phyloP scores from a whole-genome alignment of 2,888 invertebrate genomes.

The Cancer borealis region DNA sequence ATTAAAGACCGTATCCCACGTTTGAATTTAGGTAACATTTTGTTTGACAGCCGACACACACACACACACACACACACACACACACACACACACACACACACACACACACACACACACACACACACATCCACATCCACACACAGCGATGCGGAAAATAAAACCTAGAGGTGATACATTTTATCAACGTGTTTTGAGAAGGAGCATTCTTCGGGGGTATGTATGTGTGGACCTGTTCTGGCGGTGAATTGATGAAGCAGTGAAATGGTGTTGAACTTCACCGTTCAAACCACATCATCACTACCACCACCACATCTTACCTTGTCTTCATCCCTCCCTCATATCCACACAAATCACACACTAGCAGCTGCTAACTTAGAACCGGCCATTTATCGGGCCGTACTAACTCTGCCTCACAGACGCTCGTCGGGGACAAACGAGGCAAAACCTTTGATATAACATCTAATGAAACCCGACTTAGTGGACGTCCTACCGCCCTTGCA shows the following conservation, averaged over 20 bases:
- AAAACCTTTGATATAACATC: slow-evolving; percentile 33
- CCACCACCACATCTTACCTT: background rate
- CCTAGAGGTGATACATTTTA: background rate
- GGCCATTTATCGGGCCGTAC: slow-evolving; percentile 2
- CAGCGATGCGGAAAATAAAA: too few species aligned
- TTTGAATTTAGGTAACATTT: background rate
- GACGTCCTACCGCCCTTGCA: slow-evolving; percentile 24
- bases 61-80: background rate
- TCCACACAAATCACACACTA: background rate
- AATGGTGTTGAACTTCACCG: background rate
- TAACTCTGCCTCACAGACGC: slow-evolving; percentile 11
- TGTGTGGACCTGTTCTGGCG: background rate
- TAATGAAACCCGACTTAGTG: slow-evolving; percentile 15
- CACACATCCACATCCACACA: background rate
- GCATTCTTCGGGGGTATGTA: background rate
- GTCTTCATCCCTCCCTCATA: background rate
- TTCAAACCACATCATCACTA: background rate
- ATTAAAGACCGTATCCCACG: background rate
- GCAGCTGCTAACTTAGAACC: background rate
- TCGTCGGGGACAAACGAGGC: slow-evolving; percentile 9
- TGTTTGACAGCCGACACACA: background rate
- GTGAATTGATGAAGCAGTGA: background rate
- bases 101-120: background rate
- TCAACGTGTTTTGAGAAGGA: background rate
- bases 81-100: background rate